Evolutionary conservation across 2,888 invertebrate genomes (phyloP).

Genomic region (Phalera bucephala): DNA sequence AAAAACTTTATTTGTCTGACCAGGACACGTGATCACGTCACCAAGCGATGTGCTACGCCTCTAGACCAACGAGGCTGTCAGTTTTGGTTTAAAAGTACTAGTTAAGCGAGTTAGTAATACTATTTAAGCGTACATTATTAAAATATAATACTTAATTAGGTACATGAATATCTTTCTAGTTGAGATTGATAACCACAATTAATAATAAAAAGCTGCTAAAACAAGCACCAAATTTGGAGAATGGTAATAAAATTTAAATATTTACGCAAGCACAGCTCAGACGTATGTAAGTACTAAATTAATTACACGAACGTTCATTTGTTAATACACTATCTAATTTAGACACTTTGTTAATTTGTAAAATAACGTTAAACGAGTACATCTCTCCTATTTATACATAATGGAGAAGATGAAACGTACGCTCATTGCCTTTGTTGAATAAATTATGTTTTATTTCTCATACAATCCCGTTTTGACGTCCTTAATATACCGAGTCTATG

Average conservation of each 20-base stretch:
- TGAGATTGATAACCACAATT: conserved; percentile 3
- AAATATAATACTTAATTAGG: no score
- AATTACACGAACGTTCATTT: conserved; percentile 30
- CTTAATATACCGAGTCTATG: conserved; percentile 46
- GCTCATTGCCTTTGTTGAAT: conserved; percentile 67
- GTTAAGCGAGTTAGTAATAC: no score
- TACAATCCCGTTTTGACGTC: conserved; percentile 44
- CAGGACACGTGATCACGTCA: no score
- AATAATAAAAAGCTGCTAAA: conserved; percentile 7
- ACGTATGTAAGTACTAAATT: conserved; percentile 16
- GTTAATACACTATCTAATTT: conserved; percentile 35
- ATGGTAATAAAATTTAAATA: conserved; percentile 17
- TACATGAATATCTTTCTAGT: no score
- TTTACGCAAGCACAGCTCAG: conserved; percentile 21
- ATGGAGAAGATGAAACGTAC: conserved; percentile 68
- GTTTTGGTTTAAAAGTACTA: no score
- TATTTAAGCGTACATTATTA: no score
- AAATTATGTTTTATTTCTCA: conserved; percentile 69
- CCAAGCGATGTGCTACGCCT: no score
- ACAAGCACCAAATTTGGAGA: conserved; percentile 4
- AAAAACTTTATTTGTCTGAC: no score
- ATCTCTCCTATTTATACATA: conserved; percentile 57
- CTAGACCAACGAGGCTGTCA: no score
- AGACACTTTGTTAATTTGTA: conserved; percentile 51
- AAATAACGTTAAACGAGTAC: conserved; percentile 55